These are phyloP conservation scores for Nomada fucata DNA, from an alignment of 2,888 invertebrate species.

Conservation along the genomic window DNA sequence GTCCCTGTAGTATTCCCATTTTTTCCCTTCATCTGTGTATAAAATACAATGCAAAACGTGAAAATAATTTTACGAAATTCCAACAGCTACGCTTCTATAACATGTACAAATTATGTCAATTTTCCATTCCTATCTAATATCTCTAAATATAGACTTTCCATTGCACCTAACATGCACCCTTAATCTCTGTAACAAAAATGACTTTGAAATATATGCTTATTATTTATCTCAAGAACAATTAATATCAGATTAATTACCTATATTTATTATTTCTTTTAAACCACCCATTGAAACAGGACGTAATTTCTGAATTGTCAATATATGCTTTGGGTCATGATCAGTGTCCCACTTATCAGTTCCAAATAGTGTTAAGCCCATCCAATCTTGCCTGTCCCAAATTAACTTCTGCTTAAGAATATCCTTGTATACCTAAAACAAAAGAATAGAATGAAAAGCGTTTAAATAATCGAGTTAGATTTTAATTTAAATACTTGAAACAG, in stretches of 20 bases:
- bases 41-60: not conserved
- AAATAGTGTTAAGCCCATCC: constrained; percentile 71
- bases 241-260: constrained; percentile 49
- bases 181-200: not conserved
- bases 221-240: not conserved
- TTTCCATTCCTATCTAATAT: not conserved
- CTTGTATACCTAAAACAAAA: constrained; percentile 49
- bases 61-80: not conserved
- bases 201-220: not conserved
- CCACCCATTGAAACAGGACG: constrained; percentile 40
- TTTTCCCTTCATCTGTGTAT: constrained; percentile 29
- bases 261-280: constrained; percentile 53
- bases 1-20: constrained; percentile 43
- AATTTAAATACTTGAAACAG: too few species aligned
- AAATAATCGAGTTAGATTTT: not conserved
- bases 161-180: not conserved
- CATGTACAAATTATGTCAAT: not conserved
- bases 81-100: not conserved
- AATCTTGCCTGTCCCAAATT: constrained; percentile 69
- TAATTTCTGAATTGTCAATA: constrained; percentile 66
- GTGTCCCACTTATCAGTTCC: constrained; percentile 63
- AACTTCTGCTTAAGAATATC: constrained; percentile 70
- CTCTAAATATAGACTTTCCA: not conserved
- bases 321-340: constrained; percentile 54
- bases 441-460: not conserved